phyloP scores from a whole-genome alignment of 2,888 invertebrate species.

The Hirtodrosophila trivittata region DNA sequence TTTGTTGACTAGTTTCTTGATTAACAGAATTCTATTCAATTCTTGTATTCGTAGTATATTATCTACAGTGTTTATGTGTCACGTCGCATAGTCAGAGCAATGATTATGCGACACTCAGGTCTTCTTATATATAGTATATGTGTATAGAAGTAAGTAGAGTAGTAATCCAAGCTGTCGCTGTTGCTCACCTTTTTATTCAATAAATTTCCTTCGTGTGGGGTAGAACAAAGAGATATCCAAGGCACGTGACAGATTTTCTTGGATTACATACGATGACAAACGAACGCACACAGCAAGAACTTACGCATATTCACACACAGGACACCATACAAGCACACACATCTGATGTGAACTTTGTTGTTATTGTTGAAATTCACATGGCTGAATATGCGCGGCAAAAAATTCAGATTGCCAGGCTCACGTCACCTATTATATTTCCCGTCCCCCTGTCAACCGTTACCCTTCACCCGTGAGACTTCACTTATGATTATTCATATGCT shows the following conservation, averaged over 20 bases:
- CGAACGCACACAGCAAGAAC: constrained; percentile 27
- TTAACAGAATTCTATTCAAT: constrained; percentile 20
- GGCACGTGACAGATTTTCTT: constrained; percentile 75
- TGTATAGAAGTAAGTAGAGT: constrained; percentile 2
- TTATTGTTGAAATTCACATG: constrained; percentile 51
- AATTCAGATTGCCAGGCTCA: constrained; percentile 42
- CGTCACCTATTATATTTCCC: constrained; percentile 27
- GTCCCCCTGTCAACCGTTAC: constrained; percentile 12
- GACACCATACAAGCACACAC: constrained; percentile 15
- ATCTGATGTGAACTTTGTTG: constrained; percentile 38
- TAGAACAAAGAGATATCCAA: constrained; percentile 70
- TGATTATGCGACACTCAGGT: constrained; percentile 10
- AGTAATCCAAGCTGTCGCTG: constrained; percentile 46
- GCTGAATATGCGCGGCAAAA: constrained; percentile 49
- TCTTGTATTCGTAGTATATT: constrained; percentile 1
- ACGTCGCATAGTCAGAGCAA: constrained; percentile 34
- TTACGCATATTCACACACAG: constrained; percentile 24
- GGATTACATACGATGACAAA: constrained; percentile 62
- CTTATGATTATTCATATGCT: constrained; percentile 35
- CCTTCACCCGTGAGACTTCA: constrained; percentile 23
- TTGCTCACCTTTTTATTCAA: constrained; percentile 71
- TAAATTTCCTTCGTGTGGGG: constrained; percentile 57
- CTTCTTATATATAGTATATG: neutral
- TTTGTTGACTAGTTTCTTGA: no score
- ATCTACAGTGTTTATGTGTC: constrained; percentile 31